Evolutionary conservation across 2,797 vertebrate species (phyloP).

Genomic region (Coregonus suidteri): DNA sequence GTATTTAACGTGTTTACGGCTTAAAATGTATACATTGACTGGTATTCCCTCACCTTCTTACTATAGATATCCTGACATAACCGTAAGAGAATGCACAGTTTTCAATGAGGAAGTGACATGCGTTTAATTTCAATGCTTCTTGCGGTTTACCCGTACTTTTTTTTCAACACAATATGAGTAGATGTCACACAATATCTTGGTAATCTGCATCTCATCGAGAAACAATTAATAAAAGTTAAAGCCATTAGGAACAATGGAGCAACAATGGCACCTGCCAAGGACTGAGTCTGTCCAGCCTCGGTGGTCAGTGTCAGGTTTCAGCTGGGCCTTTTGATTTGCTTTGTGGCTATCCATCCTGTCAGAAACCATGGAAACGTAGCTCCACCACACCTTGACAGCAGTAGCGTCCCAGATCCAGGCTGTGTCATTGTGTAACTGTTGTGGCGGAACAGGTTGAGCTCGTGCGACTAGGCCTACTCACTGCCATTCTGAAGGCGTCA

Average conservation of each 20-base stretch:
- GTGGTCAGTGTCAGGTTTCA: slow-evolving; percentile 4
- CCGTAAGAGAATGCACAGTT: not conserved
- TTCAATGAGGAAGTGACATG: not conserved
- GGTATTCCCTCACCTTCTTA: not conserved
- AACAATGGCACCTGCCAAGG: no score
- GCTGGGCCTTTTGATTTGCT: slow-evolving; percentile 6
- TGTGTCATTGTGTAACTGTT: slow-evolving; percentile 10
- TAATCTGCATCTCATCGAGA: not conserved
- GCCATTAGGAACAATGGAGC: not conserved
- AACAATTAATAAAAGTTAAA: not conserved
- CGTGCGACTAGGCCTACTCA: slow-evolving; percentile 14
- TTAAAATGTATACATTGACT: not conserved
- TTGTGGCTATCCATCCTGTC: not conserved
- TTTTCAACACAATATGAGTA: no score
- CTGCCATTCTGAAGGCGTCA: slow-evolving; percentile 25
- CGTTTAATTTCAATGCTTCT: not conserved
- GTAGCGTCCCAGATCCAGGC: slow-evolving; percentile 1
- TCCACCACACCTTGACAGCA: slow-evolving; percentile 11
- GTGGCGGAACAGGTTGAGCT: slow-evolving; percentile 29
- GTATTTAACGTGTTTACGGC: not conserved
- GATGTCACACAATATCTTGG: not conserved
- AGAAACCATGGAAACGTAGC: slow-evolving; percentile 11
- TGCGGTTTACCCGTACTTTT: no score
- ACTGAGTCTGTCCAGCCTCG: not conserved
- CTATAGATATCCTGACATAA: not conserved